Percentiles rank a stretch among this genome's conserved stretches.
Conservation (phyloP, 2,888 invertebrate species). For the Eulithis testata region DNA sequence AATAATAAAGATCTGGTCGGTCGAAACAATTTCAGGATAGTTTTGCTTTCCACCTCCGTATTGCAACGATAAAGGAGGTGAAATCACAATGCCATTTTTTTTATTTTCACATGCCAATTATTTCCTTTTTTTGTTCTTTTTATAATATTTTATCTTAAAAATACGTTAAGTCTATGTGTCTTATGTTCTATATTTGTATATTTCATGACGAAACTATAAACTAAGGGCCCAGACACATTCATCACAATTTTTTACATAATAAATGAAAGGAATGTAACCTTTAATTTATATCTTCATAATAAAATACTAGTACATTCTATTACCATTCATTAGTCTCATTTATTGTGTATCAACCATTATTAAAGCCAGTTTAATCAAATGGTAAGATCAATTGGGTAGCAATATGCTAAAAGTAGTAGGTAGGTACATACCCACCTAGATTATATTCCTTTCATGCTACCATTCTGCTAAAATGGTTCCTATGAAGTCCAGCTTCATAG, state of each 20-base stretch:
- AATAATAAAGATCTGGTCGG: conserved; percentile 78
- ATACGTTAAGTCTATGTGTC: conserved; percentile 76
- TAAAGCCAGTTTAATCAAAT: conserved; percentile 82
- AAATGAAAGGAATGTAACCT: conserved; percentile 84
- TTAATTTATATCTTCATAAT: conserved; percentile 82
- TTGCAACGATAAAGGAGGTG: conserved; percentile 64
- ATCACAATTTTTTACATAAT: conserved; percentile 76
- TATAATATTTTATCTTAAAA: conserved; percentile 61
- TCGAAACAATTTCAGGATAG: conserved; percentile 85
- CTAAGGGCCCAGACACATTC: conserved; percentile 84
- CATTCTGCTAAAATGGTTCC: conserved; percentile 60
- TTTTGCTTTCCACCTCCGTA: conserved; percentile 63
- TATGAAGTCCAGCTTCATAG: conserved; percentile 81
- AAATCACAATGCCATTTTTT: conserved; percentile 78
- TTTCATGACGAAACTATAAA: conserved; percentile 83
- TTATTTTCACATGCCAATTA: conserved; percentile 46
- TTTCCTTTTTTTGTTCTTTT: conserved; percentile 52
- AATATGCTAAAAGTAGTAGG: conserved; percentile 46
- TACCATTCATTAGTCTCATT: conserved; percentile 75
- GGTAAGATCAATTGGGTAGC: conserved; percentile 78
- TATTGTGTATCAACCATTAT: conserved; percentile 79
- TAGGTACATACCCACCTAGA: conserved; percentile 46
- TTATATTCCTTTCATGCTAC: conserved; percentile 78
- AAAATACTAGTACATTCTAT: conserved; percentile 71
- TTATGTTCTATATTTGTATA: conserved; percentile 78